Evolutionary conservation across 2,888 invertebrate genomes (phyloP).

Genomic region (Oligia strigilis): DNA sequence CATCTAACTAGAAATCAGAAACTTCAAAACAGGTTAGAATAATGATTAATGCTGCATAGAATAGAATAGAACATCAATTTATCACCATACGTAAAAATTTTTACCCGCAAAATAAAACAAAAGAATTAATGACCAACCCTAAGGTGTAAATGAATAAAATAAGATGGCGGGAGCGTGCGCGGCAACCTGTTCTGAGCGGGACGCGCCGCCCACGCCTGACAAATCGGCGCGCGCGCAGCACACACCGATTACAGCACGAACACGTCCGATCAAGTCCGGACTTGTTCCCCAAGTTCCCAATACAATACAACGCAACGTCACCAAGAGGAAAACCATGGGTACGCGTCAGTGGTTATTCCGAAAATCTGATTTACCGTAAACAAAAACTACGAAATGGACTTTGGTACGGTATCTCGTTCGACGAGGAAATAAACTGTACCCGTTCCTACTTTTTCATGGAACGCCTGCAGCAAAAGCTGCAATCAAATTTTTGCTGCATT

Average conservation of each 20-base stretch:
- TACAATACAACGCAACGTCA: constrained; percentile 8
- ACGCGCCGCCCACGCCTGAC: constrained; percentile 86
- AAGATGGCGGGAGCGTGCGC: constrained; percentile 74
- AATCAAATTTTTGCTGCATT: constrained; percentile 33
- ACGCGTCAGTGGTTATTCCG: not conserved
- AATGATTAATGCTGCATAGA: constrained; percentile 19
- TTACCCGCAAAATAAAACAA: constrained; percentile 40
- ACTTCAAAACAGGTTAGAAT: constrained; percentile 24
- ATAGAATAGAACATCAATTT: constrained; percentile 22
- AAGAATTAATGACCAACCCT: constrained; percentile 79
- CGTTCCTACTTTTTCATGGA: not conserved
- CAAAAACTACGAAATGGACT: constrained; percentile 7
- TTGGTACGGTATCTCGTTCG: not conserved
- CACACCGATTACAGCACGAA: constrained; percentile 64
- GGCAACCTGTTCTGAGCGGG: constrained; percentile 88
- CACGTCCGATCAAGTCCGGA: constrained; percentile 82
- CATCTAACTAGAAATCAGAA: constrained; percentile 15
- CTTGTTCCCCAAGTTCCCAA: constrained; percentile 73
- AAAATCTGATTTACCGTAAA: not conserved
- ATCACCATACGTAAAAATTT: constrained; percentile 34
- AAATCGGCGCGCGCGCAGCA: constrained; percentile 85
- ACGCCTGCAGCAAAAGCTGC: constrained; percentile 25
- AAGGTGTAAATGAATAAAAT: constrained; percentile 80
- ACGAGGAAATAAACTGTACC: not conserved
- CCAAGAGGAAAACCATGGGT: constrained; percentile 36